Evolutionary conservation across 2,113 vertebrate genomes (phyloP).

Genomic region (Forbesichthys papilliferus): DNA sequence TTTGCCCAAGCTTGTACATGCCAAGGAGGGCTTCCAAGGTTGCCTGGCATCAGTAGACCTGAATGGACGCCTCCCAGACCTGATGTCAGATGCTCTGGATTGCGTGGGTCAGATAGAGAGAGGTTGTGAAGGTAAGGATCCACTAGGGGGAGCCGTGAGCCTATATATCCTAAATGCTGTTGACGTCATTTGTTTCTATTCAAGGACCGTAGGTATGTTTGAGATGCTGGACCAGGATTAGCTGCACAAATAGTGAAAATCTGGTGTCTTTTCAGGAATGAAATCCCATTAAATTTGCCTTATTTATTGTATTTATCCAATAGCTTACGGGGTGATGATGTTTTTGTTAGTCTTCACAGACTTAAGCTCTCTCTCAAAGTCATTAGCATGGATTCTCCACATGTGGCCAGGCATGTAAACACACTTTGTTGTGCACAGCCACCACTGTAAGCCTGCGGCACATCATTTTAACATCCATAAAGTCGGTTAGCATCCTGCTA

Average conservation of each 20-base stretch:
- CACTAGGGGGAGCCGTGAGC: background rate
- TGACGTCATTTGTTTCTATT: background rate
- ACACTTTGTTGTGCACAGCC: conserved; percentile 21
- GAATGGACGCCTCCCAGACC: conserved; percentile 92
- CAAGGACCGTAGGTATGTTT: background rate
- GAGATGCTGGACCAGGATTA: no score
- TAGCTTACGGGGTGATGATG: no score
- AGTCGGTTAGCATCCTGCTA: conserved; percentile 53
- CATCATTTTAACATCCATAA: conserved; percentile 55
- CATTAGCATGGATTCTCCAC: background rate
- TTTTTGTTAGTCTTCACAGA: no score
- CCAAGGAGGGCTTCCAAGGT: conserved; percentile 96
- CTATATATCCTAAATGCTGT: background rate
- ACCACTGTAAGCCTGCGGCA: conserved; percentile 43
- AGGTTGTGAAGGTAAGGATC: conserved; percentile 92
- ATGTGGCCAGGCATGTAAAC: conserved; percentile 10
- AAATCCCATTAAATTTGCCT: no score
- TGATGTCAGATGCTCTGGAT: conserved; percentile 93
- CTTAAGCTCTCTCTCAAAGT: no score
- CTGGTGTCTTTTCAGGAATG: no score
- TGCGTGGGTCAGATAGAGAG: conserved; percentile 96
- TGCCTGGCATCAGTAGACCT: conserved; percentile 94
- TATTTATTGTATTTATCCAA: no score
- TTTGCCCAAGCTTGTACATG: conserved; percentile 92
- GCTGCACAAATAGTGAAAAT: no score